Evolutionary conservation across 2,888 invertebrate species (phyloP), one percentile per base, ranked within the genome.

Genomic region (Xestia c-nigrum): DNA sequence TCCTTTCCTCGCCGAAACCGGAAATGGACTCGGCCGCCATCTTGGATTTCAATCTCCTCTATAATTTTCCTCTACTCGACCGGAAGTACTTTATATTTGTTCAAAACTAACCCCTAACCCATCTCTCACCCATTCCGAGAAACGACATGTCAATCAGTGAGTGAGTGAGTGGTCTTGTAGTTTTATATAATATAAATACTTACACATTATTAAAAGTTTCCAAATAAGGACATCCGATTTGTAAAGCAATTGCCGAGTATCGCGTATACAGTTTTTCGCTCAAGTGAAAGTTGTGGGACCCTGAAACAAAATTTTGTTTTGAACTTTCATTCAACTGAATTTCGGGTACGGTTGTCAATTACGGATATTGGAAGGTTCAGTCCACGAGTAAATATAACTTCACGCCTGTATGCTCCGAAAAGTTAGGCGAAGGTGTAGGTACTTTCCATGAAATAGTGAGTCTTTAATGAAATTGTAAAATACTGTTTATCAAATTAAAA

Each of bases 251-350:
- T 0, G 98, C 98, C 0, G 98, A 98, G 91, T 98, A 98, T 63
- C 98, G 97, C 0, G 98, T 98, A 87, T 98, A 98, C 16, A 98
- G 94, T 92, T 98, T 98, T 90, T 98, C 98, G 88, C 98, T 98
- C 70, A 98, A 92, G 94, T 98, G 98, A 92, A 98, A 98, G 93
- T 97, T 97, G 86, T 97, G 97, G 0, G 97, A 95, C 16, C 97
- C 97, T 97, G 91, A 74, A 94, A 94, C 38, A 67, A 72, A 84
- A 59, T 65, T 55, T 71, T 59, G 78, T 79, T 83, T 24, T 59
- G 12, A 72, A 72, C 43, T 78, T 71, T 52, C 52, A 16, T 46
- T 76, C 24, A n/a, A 61, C 31, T 52, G 38, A 76, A 21, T 40
- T 70, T 57, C 19, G 74, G 63, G 57, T 16, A 74, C 65, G 43